phyloP scores from a whole-genome alignment of 2,888 invertebrate genomes.

The Resseliella maxima region DNA sequence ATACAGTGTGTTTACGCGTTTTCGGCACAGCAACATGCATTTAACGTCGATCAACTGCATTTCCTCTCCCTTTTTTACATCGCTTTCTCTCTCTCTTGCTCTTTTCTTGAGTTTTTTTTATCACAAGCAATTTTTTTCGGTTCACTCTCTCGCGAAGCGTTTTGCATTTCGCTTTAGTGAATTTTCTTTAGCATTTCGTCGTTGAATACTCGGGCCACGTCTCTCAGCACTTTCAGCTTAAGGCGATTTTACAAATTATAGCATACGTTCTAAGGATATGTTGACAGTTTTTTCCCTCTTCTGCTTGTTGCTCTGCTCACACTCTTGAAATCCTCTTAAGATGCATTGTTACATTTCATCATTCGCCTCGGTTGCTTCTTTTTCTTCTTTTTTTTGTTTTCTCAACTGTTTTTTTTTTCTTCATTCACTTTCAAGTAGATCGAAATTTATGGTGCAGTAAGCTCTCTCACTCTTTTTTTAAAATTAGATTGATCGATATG shows the following conservation, averaged over 20 bases:
- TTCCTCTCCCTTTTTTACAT: neutral
- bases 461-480: neutral
- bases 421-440: constrained; percentile 49
- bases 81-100: neutral
- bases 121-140: neutral
- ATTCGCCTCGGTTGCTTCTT: neutral
- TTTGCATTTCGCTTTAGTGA: constrained; percentile 12
- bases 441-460: constrained; percentile 12
- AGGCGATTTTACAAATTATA: constrained; percentile 55
- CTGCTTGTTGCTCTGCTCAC: neutral
- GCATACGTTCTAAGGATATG: constrained; percentile 55
- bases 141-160: constrained; percentile 19
- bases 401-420: neutral
- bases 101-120: too few relatives aligned
- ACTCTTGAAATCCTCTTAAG: neutral
- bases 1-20: constrained; percentile 26
- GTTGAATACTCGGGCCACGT: constrained; percentile 3
- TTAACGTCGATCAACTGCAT: constrained; percentile 48
- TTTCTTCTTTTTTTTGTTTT: neutral
- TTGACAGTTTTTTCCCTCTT: constrained; percentile 43
- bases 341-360: constrained; percentile 8
- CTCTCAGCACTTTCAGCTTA: constrained; percentile 55
- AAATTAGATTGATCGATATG: constrained; percentile 54
- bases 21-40: neutral
- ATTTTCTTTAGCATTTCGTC: neutral